These are phyloP conservation scores for Malthinus seriepunctatus DNA, from an alignment of 2,888 invertebrate genomes.

Conservation along the genomic window DNA sequence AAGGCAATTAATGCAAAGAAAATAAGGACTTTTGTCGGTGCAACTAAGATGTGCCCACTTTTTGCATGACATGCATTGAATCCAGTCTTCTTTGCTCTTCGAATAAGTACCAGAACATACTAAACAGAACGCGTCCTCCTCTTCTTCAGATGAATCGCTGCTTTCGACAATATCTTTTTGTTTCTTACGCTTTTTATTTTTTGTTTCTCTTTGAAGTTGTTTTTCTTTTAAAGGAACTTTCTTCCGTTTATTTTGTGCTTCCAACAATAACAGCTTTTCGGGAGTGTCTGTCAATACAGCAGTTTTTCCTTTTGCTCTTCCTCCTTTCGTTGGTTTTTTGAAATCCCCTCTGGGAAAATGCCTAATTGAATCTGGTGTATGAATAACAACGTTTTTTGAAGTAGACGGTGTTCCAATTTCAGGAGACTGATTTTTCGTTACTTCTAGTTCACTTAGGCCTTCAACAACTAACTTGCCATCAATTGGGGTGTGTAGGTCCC, in stretches of 20 bases:
- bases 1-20: slow-evolving; percentile 3
- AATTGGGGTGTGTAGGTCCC: not conserved
- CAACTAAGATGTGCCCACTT: slow-evolving; percentile 8
- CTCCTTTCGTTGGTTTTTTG: slow-evolving; percentile 20
- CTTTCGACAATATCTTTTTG: too few relatives aligned
- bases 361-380: not conserved
- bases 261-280: not conserved
- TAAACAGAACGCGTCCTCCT: slow-evolving; percentile 10
- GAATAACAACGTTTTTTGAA: not conserved
- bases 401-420: not conserved
- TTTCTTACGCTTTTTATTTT: too few relatives aligned
- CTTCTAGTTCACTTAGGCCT: not conserved
- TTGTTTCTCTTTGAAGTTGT: too few relatives aligned
- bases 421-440: not conserved
- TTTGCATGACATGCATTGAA: slow-evolving; percentile 9
- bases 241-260: not conserved
- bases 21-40: not conserved
- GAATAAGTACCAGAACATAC: slow-evolving; percentile 11
- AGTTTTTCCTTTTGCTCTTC: not conserved
- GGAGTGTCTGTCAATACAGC: not conserved
- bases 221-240: too few relatives aligned
- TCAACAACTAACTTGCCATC: not conserved
- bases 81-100: slow-evolving; percentile 8
- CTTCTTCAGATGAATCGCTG: slow-evolving; percentile 1
- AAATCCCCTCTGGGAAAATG: slow-evolving; percentile 9